Percentiles rank a stretch among this genome's conserved stretches.
phyloP scores from a whole-genome alignment of 2,113 vertebrate species.

The Camelus dromedarius region DNA sequence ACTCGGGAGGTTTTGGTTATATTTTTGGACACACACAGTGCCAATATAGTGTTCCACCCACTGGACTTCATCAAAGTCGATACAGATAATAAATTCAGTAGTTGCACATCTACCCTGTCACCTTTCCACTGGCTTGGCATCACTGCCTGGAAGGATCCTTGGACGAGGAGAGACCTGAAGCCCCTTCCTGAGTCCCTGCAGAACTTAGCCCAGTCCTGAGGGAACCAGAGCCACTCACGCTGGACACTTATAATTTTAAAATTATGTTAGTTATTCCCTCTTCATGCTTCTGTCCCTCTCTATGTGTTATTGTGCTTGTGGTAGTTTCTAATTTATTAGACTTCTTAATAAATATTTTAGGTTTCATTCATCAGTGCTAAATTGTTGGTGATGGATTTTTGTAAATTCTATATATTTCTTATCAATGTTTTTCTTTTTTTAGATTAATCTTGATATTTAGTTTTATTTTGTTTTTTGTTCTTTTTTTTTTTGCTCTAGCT shows the following conservation, averaged over 20 bases:
- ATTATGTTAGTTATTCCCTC: neutral
- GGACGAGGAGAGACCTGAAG: neutral
- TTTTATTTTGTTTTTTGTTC: neutral
- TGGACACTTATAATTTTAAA: neutral
- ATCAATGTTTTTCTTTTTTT: neutral
- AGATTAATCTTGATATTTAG: neutral
- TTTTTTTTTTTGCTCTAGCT: neutral
- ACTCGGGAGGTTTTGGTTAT: neutral
- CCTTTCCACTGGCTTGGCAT: neutral
- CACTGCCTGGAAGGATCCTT: neutral
- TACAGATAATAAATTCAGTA: neutral
- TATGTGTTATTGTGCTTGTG: neutral
- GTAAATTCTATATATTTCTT: neutral
- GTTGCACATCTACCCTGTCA: neutral
- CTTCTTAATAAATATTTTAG: neutral
- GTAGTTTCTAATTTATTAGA: neutral
- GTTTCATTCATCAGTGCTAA: neutral
- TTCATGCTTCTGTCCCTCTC: neutral
- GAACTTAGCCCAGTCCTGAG: neutral
- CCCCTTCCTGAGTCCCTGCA: too few species aligned
- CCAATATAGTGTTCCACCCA: neutral
- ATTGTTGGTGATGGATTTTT: neutral
- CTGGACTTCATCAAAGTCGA: neutral
- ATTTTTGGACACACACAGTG: neutral
- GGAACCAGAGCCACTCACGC: rapidly evolving